Percentiles rank a stretch among this genome's conserved stretches.
Evolutionary conservation across 2,113 vertebrate genomes (phyloP).

Genomic region (Spizaetus ornatus): DNA sequence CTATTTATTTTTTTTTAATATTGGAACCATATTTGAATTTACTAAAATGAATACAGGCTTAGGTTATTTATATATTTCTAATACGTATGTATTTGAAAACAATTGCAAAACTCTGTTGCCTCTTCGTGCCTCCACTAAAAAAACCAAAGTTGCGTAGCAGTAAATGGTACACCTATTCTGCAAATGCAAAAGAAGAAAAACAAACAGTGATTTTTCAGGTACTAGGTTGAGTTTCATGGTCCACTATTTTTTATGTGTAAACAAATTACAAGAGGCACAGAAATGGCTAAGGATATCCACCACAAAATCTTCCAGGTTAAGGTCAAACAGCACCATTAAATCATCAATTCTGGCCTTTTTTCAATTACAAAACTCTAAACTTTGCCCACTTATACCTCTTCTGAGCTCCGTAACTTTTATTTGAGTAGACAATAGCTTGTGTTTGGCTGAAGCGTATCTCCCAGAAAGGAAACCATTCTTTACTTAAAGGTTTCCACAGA

Average conservation of each 20-base stretch:
- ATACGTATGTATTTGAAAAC: neutral
- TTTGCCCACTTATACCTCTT: neutral
- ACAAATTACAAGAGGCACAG: neutral
- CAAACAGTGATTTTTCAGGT: neutral
- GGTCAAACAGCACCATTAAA: neutral
- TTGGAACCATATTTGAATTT: neutral
- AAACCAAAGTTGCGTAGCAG: rapidly evolving
- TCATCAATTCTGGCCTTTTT: neutral
- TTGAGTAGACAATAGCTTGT: neutral
- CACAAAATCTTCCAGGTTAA: neutral
- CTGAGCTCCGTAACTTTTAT: neutral
- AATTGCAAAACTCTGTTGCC: neutral
- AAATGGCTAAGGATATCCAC: neutral
- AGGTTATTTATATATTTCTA: neutral
- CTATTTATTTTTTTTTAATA: neutral
- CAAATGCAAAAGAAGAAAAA: neutral
- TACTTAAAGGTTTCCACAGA: constrained; percentile 15
- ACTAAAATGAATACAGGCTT: neutral
- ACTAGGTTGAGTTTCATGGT: neutral
- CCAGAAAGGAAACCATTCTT: neutral
- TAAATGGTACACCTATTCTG: neutral
- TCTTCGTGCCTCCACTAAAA: neutral
- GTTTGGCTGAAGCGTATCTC: neutral
- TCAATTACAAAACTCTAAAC: neutral
- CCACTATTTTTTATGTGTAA: neutral